Evolutionary conservation across 2,888 invertebrate species (phyloP).

Genomic region (Amiota communis): DNA sequence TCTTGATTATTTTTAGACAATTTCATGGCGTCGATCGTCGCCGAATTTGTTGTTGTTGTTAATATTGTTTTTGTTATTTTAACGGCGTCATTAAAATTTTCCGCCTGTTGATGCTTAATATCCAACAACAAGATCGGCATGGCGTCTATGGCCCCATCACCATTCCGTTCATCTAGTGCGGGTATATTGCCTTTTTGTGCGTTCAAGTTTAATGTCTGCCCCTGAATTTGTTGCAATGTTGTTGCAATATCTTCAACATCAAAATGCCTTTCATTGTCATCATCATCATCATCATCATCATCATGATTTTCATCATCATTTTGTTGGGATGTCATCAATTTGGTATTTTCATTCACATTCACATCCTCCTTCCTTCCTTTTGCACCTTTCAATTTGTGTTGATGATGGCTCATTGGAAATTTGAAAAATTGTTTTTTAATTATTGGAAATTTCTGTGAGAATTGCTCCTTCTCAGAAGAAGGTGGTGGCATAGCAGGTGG

Average conservation of each 20-base stretch:
- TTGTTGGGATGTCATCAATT: slow-evolving; percentile 37
- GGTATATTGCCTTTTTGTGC: slow-evolving; percentile 38
- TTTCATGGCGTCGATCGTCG: slow-evolving; percentile 55
- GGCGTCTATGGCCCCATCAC: not conserved
- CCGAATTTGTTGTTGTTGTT: slow-evolving; percentile 20
- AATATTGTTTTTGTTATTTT: slow-evolving; percentile 13
- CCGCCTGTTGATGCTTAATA: slow-evolving; percentile 63
- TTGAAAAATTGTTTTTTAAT: slow-evolving; percentile 61
- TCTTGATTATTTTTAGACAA: slow-evolving; percentile 57
- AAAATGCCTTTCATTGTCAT: slow-evolving; percentile 28
- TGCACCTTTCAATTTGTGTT: slow-evolving; percentile 28
- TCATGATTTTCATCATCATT: slow-evolving; percentile 51
- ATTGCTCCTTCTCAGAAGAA: not conserved
- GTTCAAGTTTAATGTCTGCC: slow-evolving; percentile 56
- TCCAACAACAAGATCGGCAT: slow-evolving; percentile 51
- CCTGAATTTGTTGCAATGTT: slow-evolving; percentile 31
- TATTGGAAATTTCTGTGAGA: slow-evolving; percentile 50
- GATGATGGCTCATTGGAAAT: slow-evolving; percentile 43
- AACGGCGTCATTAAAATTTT: slow-evolving; percentile 66
- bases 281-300: slow-evolving; percentile 46
- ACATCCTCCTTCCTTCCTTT: slow-evolving; percentile 29
- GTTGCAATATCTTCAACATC: slow-evolving; percentile 22
- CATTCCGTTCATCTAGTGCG: slow-evolving; percentile 34
- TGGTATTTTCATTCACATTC: slow-evolving; percentile 40
- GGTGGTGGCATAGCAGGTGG: not conserved